Evolutionary conservation across 2,888 invertebrate genomes (phyloP).

Genomic region (Rhamnusium bicolor): DNA sequence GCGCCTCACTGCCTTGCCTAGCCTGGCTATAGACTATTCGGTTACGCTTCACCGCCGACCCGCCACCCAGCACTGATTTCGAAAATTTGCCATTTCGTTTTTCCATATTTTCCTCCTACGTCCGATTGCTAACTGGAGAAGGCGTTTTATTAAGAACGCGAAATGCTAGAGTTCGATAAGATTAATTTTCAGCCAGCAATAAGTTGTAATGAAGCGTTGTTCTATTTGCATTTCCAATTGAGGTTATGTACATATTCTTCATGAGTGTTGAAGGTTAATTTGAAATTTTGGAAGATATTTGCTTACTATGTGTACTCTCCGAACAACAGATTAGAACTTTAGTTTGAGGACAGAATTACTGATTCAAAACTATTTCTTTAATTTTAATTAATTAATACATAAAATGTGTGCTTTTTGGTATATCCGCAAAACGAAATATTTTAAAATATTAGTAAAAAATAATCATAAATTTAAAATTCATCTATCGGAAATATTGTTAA

Average conservation of each 20-base stretch:
- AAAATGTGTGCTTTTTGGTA: no score
- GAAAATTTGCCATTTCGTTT: slow-evolving; percentile 42
- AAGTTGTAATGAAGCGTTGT: neutral
- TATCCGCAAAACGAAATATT: no score
- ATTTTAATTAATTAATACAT: no score
- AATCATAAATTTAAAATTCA: no score
- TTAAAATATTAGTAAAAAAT: no score
- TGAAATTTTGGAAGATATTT: no score
- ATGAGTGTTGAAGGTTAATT: neutral
- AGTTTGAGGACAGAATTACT: no score
- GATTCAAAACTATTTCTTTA: no score
- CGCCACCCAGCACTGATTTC: slow-evolving; percentile 38
- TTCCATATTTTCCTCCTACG: slow-evolving; percentile 35
- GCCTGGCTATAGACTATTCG: slow-evolving; percentile 51
- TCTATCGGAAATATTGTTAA: no score
- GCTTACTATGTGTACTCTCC: no score
- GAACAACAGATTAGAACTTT: no score
- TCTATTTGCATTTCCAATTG: neutral
- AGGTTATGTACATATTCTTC: neutral
- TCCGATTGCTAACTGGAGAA: slow-evolving; percentile 11
- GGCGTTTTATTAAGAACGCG: slow-evolving; percentile 11
- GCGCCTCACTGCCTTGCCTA: slow-evolving; percentile 51
- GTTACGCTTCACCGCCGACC: slow-evolving; percentile 61
- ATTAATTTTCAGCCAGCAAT: slow-evolving; percentile 3
- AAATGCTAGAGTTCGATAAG: slow-evolving; percentile 4